Base-by-base conservation (phyloP, 2,113 vertebrate genomes). In the Platysteira castanea region DNA sequence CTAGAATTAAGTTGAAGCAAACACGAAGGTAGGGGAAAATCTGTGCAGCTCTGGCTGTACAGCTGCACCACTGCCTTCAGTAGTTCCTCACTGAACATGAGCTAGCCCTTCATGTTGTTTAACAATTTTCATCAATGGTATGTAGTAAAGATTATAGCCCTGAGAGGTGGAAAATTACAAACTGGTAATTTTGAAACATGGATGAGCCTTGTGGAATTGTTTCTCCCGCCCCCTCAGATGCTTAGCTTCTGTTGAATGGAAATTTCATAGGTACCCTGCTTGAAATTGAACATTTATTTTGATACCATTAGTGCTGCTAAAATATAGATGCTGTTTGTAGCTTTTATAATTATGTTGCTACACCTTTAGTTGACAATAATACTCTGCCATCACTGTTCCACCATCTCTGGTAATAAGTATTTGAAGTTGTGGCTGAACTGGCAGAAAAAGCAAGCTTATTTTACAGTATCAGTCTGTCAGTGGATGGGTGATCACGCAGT, bases 261-360 rank as follows among this genome's bases (percentile, higher is more conserved):
- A 59, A 21, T 90, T 94, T 93, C 93, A 89, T 77, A 63, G 54
- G 78, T 92, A 82, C 24, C 23, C 9, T 41, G 47, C 82, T 77
- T 93, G 88, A 92, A 94, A 95, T 41, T n/a, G 54, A 75, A 49
- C 52, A 78, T 89, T 68, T 87, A 70, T 92, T 96, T 94, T 92
- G 19, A 61, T 75, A 59, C 41, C 53, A 26, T 90, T 96, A 86
- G 52, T 67, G 47, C 52, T 68, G 70, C 75, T 94, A 87, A 95
- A 81, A 82, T 41, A 70, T 37, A 84, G 65, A 59, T 70, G 46
- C 46, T 86, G 37, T 59, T 64, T 94, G 91, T 82, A 84, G 76
- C 78, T 94, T 67, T 86, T 83, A 47, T 85, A 96, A 92, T 92
- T 96, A 76, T 65, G 15, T 78, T 78, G 52, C 59, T 93, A 49